Percentiles rank a stretch among this genome's conserved stretches.
Conservation (phyloP, 2,797 vertebrate genomes). For the Corythornis leucogaster region DNA sequence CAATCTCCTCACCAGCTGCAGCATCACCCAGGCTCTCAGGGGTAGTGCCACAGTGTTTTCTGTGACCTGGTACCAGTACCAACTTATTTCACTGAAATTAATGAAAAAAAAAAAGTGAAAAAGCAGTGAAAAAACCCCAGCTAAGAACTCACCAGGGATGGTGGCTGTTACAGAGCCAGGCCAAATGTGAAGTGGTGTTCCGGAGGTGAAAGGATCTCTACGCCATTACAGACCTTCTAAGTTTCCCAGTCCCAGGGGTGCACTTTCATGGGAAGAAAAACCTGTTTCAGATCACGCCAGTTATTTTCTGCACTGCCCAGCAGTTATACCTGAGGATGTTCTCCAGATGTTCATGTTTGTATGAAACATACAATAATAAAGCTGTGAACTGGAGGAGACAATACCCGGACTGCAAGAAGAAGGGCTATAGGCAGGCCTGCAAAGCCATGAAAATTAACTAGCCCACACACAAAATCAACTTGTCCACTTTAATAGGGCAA, state of each 20-base stretch:
- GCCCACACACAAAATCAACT: slow-evolving; percentile 5
- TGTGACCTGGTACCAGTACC: neutral
- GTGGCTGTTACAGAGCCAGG: neutral
- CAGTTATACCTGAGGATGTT: slow-evolving; percentile 77
- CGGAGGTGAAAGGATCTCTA: slow-evolving; percentile 44
- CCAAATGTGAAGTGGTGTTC: slow-evolving; percentile 22
- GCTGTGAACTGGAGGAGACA: slow-evolving; percentile 71
- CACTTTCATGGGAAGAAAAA: slow-evolving; percentile 43
- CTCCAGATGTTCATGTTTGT: slow-evolving; percentile 77
- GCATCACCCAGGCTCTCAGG: neutral
- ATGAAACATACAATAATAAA: slow-evolving; percentile 67
- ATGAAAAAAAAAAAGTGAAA: neutral
- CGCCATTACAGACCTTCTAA: slow-evolving; percentile 7
- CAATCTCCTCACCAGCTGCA: neutral
- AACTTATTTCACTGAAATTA: neutral
- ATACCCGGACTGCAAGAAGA: slow-evolving; percentile 51
- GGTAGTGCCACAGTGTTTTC: neutral
- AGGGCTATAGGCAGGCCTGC: neutral
- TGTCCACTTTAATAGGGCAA: neutral
- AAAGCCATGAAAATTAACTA: slow-evolving; percentile 21
- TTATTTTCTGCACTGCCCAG: slow-evolving; percentile 57
- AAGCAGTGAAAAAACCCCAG: neutral
- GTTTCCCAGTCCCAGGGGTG: slow-evolving; percentile 2
- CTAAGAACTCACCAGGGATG: slow-evolving; percentile 5
- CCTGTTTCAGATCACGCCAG: slow-evolving; percentile 47